A percentile compares a stretch with the other conserved stretches of the same genome.
These are phyloP conservation scores for Arvicanthis niloticus DNA, from an alignment of 2,113 vertebrate genomes.

Conservation along the genomic window DNA sequence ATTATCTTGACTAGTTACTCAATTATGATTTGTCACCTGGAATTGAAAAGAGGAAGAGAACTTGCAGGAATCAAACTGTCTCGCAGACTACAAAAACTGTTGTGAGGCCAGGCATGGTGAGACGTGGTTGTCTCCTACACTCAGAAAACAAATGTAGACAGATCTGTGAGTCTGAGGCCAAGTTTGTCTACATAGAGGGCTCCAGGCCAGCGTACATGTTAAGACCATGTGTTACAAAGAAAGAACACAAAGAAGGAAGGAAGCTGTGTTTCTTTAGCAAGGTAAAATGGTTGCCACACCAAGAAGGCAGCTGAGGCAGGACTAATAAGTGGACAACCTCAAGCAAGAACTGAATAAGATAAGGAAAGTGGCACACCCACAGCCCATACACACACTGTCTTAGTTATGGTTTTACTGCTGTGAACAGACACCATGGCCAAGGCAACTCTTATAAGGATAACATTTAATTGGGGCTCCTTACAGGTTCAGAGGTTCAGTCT, in stretches of 20 bases:
- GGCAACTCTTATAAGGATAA: no score
- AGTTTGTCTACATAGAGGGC: background rate
- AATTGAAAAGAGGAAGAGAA: background rate
- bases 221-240: background rate
- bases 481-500: no score
- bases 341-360: background rate
- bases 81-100: background rate
- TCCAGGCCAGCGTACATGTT: background rate
- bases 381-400: no score
- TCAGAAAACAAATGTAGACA: background rate
- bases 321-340: background rate
- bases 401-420: no score
- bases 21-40: background rate
- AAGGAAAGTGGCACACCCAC: background rate
- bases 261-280: background rate
- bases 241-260: background rate
- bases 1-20: background rate
- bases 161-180: background rate
- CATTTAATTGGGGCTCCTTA: no score
- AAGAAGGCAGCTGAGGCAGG: background rate
- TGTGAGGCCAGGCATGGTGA: background rate
- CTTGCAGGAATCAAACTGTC: slow-evolving; percentile 2
- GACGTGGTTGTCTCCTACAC: background rate
- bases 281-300: background rate
- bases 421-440: no score